Percentiles rank a stretch among this genome's conserved stretches.
Evolutionary conservation across 37 sponge, comb jelly and placozoan species (phyloP).

Genomic region (Ianthella basta): DNA sequence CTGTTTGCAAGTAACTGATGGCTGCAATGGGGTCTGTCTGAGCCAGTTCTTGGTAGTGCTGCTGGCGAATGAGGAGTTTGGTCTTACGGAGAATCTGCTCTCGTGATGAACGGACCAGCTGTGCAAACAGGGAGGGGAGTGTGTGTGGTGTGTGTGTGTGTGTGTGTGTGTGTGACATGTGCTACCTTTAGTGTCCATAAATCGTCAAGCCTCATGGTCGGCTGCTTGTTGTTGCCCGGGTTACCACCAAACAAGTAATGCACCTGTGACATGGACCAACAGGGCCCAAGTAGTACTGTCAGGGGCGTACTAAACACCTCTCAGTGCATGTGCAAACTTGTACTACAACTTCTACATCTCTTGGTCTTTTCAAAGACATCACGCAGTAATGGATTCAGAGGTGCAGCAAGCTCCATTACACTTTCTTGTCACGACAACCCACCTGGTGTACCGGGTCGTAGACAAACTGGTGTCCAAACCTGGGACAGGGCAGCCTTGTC

Average conservation of each 20-base stretch:
- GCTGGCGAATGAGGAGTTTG: slow-evolving; percentile 27
- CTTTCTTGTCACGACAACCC: neutral
- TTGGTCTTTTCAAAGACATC: neutral
- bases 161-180: no score
- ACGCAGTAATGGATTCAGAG: no score
- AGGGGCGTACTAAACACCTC: no score
- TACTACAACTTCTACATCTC: no score
- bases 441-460: slow-evolving; percentile 59
- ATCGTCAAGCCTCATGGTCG: slow-evolving; percentile 64
- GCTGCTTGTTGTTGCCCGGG: slow-evolving; percentile 37
- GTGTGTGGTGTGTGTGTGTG: no score
- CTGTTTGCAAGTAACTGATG: slow-evolving; percentile 53
- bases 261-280: slow-evolving; percentile 2
- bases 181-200: slow-evolving; percentile 69
- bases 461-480: slow-evolving; percentile 83
- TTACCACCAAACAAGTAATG: slow-evolving; percentile 90
- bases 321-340: no score
- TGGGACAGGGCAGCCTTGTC: slow-evolving; percentile 58
- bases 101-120: slow-evolving; percentile 39
- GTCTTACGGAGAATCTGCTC: slow-evolving; percentile 36
- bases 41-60: slow-evolving; percentile 62
- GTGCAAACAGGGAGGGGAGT: neutral
- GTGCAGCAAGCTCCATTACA: no score
- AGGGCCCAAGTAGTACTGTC: no score
- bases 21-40: slow-evolving; percentile 48